Conservation (phyloP, 2,797 vertebrate species). For the Caiman crocodilus region DNA sequence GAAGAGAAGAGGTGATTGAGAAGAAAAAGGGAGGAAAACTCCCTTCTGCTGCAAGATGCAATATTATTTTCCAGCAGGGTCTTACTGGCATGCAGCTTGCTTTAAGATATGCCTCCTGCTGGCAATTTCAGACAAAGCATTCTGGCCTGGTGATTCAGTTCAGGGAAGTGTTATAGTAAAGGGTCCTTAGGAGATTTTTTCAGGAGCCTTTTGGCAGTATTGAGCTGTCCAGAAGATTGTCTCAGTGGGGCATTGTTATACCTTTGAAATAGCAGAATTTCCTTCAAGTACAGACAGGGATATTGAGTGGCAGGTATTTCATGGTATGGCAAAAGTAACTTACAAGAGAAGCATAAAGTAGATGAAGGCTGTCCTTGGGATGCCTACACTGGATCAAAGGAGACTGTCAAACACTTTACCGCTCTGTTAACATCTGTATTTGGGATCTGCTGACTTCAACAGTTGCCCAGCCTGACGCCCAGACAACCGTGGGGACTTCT, state of each 20-base stretch:
- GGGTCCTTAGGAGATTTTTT: not conserved
- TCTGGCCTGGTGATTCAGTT: not conserved
- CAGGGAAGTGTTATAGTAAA: not conserved
- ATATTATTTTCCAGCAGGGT: not conserved
- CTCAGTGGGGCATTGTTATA: not conserved
- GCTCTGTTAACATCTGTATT: not conserved
- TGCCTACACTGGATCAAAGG: not conserved
- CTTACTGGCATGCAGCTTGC: not conserved
- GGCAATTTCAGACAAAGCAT: not conserved
- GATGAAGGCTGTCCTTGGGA: not conserved
- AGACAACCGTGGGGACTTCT: not conserved
- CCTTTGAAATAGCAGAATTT: not conserved
- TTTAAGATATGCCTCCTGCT: not conserved
- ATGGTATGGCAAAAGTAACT: not conserved
- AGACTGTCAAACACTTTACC: not conserved
- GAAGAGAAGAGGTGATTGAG: not conserved
- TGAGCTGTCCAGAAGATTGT: not conserved
- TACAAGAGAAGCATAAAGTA: not conserved
- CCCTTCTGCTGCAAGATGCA: not conserved
- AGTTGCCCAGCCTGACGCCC: not conserved
- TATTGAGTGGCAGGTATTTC: not conserved
- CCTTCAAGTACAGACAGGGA: not conserved
- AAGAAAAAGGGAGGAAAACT: not conserved
- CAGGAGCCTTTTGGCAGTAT: not conserved
- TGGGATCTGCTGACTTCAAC: not conserved